Evolutionary conservation across 2,797 vertebrate species (phyloP).

Genomic region (Channallabes apus): DNA sequence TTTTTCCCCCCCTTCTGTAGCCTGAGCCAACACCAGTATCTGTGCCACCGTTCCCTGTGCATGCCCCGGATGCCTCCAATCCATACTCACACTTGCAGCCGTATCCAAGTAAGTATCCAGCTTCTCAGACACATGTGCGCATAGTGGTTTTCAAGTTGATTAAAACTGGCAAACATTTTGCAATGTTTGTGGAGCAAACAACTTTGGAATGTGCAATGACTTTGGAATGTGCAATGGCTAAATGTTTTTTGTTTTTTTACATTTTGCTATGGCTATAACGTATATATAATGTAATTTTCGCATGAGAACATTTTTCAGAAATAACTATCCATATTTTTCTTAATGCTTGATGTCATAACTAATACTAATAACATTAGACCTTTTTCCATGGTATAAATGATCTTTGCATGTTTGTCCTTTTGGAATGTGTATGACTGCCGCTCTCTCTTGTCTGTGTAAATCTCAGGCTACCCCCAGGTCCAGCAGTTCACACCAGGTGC

Average conservation of each 20-base stretch:
- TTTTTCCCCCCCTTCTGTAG: constrained; percentile 67
- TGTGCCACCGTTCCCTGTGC: constrained; percentile 70
- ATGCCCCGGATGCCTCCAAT: constrained; percentile 65
- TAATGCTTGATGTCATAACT: not conserved
- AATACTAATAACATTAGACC: constrained; percentile 18
- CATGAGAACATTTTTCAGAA: constrained; percentile 20
- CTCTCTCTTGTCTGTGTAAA: constrained; percentile 64
- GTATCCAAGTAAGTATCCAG: constrained; percentile 86
- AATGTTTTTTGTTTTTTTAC: not conserved
- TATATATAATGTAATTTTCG: not conserved
- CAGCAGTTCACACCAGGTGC: constrained; percentile 84
- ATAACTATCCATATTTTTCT: not conserved
- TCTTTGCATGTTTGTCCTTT: constrained; percentile 37
- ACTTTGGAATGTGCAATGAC: not conserved
- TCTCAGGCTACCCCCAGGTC: constrained; percentile 82
- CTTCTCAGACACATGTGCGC: not conserved
- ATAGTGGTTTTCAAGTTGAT: not conserved
- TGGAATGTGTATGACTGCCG: constrained; percentile 62
- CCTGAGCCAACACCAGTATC: constrained; percentile 76
- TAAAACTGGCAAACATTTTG: constrained; percentile 28
- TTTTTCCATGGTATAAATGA: not conserved
- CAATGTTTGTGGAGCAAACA: constrained; percentile 22
- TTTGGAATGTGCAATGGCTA: not conserved
- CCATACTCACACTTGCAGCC: constrained; percentile 77
- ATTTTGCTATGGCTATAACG: constrained; percentile 15